A percentile compares a stretch with the other conserved stretches of the same genome.
Evolutionary conservation across 92 coral and sea anemone genomes (phyloP).

Genomic region (Porites lobata): DNA sequence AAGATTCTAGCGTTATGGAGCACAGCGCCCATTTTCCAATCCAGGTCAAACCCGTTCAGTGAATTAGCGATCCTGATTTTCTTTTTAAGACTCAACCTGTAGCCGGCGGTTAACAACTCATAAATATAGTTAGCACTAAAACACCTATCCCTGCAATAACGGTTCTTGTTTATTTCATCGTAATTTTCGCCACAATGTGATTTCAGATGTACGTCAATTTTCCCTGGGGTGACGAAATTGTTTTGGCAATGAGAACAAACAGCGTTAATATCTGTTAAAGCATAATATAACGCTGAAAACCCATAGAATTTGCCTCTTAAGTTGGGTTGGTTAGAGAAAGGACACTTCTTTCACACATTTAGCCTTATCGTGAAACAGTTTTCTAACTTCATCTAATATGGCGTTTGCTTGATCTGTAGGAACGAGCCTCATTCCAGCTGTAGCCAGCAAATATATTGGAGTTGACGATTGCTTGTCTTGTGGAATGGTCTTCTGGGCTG

Average conservation of each 20-base stretch:
- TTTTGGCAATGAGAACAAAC: conserved; percentile 36
- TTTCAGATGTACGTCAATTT: background rate
- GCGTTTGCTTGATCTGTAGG: conserved; percentile 40
- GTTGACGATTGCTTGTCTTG: conserved; percentile 40
- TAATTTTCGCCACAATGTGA: conserved; percentile 5
- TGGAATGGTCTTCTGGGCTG: conserved; percentile 58
- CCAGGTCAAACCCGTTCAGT: conserved; percentile 59
- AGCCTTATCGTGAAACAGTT: conserved; percentile 30
- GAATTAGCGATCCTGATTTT: conserved; percentile 15
- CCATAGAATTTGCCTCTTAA: conserved; percentile 58
- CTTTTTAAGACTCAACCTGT: background rate
- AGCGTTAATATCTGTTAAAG: conserved; percentile 51
- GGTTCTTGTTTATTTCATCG: background rate
- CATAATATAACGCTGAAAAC: conserved; percentile 42
- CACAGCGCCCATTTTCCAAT: conserved; percentile 67
- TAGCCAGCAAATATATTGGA: conserved; percentile 55
- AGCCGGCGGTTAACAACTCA: conserved; percentile 41
- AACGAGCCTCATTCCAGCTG: conserved; percentile 72
- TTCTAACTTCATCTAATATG: conserved; percentile 46
- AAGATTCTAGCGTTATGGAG: conserved; percentile 27
- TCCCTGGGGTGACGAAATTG: background rate
- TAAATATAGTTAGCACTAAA: conserved; percentile 56
- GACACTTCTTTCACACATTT: conserved; percentile 47
- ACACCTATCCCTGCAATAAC: conserved; percentile 26
- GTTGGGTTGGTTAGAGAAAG: conserved; percentile 54